Percentiles rank a stretch among this genome's conserved stretches.
Evolutionary conservation across 2,113 vertebrate genomes (phyloP).

Genomic region (Nyctereutes procyonoides): DNA sequence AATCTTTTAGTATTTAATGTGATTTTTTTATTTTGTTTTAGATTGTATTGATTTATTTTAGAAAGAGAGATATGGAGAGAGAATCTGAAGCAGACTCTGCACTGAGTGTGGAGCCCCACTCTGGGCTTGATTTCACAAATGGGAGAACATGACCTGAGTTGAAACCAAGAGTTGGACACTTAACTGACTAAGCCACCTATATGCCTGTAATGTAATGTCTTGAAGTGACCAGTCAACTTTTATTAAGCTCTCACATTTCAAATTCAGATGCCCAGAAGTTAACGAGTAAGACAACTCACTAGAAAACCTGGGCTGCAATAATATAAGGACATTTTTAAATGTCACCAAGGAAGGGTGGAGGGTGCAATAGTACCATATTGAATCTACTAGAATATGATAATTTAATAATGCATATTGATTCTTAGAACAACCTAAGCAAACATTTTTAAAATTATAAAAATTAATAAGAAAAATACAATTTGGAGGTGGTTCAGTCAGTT

Average conservation of each 20-base stretch:
- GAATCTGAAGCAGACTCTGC: neutral
- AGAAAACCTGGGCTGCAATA: neutral
- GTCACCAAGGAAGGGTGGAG: neutral
- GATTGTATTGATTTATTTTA: neutral
- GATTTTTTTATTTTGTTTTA: neutral
- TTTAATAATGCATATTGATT: neutral
- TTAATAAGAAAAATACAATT: neutral
- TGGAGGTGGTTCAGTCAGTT: too few relatives aligned
- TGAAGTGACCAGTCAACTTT: neutral
- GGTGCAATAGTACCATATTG: neutral
- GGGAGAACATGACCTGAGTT: neutral
- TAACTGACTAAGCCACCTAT: neutral
- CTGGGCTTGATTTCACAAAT: rapidly evolving
- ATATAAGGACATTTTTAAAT: neutral
- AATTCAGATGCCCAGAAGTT: neutral
- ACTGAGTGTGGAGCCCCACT: neutral
- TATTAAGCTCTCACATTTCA: neutral
- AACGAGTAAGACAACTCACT: neutral
- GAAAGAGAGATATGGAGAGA: neutral
- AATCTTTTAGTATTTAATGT: neutral
- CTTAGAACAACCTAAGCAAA: neutral
- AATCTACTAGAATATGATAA: neutral
- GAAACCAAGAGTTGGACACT: neutral
- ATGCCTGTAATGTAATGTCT: neutral
- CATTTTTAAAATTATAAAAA: neutral